Base-by-base conservation (phyloP, 2,888 invertebrate genomes). In the Chymomyza procnemis region DNA sequence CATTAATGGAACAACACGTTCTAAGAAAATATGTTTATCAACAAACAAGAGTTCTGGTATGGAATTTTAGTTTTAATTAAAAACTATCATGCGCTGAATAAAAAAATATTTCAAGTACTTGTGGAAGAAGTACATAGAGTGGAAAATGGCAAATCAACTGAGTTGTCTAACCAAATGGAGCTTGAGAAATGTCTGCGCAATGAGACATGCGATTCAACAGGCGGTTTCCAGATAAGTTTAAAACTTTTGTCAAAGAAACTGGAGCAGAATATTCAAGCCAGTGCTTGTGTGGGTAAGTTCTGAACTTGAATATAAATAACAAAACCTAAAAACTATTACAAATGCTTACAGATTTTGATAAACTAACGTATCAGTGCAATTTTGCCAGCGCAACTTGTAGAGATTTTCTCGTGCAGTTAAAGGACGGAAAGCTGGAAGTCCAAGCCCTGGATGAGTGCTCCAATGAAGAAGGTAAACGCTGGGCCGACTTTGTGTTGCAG, bases 1-100 rank as follows among this genome's bases (percentile, higher is more conserved):
- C 26, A 26, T 26, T 26, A 1, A 6, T 26, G 4, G 8, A 6
- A 26, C 26, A 4, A 26, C 5, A 8, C 26, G 8, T 3, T 26
- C 1, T 26, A 41, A 1, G 12, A 12, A 12, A 12, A 5, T 12
- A 50, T 50, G 50, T 21, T 12, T 21, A 22, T 54, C 19, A 21
- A 62, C 4, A 74, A 80, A 61, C 14, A 66, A n/a, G 79, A 92
- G 69, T 96, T 95, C 90, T 95, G 95, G 94, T 91, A 92, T 69
- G 92, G 94, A 1, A 89, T 95, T 61, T 88, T 91, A 61, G 92
- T 96, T 74, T 93, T 95, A 87, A 88, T 94, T 67, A 92, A 91
- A 64, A 94, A 94, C 88, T 94, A 95, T 61, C 95, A 96, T 88
- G 92, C 95, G 66, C 91, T 95, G 5, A 96, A 96, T 90, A 94